Evolutionary conservation across 2,113 vertebrate species (phyloP).

Genomic region (Brienomyrus brachyistius): DNA sequence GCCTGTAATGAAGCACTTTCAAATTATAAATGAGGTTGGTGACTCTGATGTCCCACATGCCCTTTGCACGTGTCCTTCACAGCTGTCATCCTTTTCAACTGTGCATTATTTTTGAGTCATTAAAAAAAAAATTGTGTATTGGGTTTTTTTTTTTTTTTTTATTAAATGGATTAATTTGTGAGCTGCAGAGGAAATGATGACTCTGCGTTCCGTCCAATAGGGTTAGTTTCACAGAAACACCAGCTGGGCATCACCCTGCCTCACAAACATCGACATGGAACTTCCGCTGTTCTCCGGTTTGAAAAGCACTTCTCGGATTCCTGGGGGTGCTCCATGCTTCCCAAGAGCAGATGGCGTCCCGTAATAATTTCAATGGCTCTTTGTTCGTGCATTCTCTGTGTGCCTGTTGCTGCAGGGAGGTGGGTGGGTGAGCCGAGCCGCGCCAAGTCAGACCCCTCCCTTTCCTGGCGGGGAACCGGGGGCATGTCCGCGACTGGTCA

Average conservation of each 20-base stretch:
- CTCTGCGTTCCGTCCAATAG: not conserved
- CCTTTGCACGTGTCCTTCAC: not conserved
- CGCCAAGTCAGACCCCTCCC: not conserved
- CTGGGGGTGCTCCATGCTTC: not conserved
- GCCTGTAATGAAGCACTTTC: not conserved
- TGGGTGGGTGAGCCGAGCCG: not conserved
- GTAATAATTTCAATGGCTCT: conserved; percentile 10
- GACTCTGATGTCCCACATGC: not conserved
- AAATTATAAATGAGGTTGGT: not conserved
- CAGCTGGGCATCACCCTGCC: not conserved
- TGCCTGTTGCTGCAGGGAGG: not conserved
- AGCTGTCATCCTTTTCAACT: not conserved
- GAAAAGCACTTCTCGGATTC: not conserved
- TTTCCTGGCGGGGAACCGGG: conserved; percentile 37
- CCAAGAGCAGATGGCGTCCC: not conserved
- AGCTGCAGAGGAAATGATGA: not conserved
- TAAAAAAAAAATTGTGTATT: not conserved
- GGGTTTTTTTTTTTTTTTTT: not conserved
- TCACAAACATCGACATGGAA: not conserved
- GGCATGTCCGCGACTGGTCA: conserved; percentile 9
- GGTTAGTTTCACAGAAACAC: not conserved
- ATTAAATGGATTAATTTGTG: not conserved
- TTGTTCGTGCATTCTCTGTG: not conserved
- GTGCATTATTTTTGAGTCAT: not conserved
- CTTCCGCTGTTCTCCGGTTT: not conserved